Evolutionary conservation across 2,888 invertebrate species (phyloP), one percentile per base, ranked within the genome.

Genomic region (Caenorhabditis zanzibari): DNA sequence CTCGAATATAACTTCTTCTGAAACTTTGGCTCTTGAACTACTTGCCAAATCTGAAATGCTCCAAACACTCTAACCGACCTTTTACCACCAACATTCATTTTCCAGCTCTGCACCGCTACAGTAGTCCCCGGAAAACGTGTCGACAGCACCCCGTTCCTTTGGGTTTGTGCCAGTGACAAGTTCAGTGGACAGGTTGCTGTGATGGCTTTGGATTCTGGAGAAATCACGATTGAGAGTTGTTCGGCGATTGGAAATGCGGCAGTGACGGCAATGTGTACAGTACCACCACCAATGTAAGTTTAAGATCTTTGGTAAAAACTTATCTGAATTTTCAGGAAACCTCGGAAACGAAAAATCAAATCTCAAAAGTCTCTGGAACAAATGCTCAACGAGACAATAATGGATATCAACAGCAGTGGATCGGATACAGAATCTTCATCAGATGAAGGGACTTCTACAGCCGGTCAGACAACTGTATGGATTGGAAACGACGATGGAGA

Each of bases 401-500:
- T 83, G 58, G 75, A 79, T 38, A 71, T 77, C 41, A 44, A 72
- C 16, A 85, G 82, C 28, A 85, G 85, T 61, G 87, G 87, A 2
- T 74, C 76, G 2, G 85, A 83, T 26, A 75, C 85, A 6, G 85
- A 85, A 28, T 86, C 88, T 0, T 84, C 84, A 22, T 84, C 85
- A 2, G 85, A 86, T 24, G 85, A 85, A 22, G 81, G 72, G 12
- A 49, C 84, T 14, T 84, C 86, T 10, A 82, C 85, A 32, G 84
- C 84, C 5, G 87, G 86, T 28, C 85, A 83, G 52, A 86, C 88
- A 26, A 89, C 90, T 19, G 87, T 90, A 10, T 90, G 90, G 90
- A 90, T 90, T 41, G 90, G 90, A 52, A 90, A 90, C 79, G 90
- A 90, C 59, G 90, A 90, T 75, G 90, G 90, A 77, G 90, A 90